phyloP scores from a whole-genome alignment of 2,797 vertebrate species.

The Acanthiza pusilla region DNA sequence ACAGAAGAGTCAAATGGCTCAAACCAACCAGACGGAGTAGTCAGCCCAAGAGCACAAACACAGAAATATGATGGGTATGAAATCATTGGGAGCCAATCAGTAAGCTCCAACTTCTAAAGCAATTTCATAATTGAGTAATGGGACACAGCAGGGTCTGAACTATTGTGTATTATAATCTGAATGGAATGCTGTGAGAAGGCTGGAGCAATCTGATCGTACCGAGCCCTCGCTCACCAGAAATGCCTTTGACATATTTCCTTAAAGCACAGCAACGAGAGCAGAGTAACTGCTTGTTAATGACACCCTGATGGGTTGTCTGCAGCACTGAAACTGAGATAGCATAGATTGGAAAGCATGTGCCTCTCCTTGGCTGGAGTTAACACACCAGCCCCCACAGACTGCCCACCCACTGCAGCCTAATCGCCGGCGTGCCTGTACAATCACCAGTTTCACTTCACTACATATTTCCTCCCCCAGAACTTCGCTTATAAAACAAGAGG shows the following conservation, averaged over 20 bases:
- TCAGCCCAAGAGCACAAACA: constrained; percentile 51
- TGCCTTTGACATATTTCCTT: constrained; percentile 64
- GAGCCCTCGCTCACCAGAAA: constrained; percentile 56
- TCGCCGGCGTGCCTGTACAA: constrained; percentile 44
- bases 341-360: constrained; percentile 54
- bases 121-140: constrained; percentile 73
- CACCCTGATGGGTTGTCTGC: constrained; percentile 62
- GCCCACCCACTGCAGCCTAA: constrained; percentile 57
- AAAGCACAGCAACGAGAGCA: not conserved
- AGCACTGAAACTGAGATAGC: constrained; percentile 60
- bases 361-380: constrained; percentile 64
- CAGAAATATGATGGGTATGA: constrained; percentile 71
- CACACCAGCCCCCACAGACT: constrained; percentile 59
- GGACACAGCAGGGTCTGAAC: constrained; percentile 71
- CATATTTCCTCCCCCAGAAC: constrained; percentile 48
- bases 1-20: not conserved
- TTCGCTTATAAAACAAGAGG: constrained; percentile 35
- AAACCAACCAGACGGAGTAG: constrained; percentile 38
- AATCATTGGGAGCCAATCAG: constrained; percentile 68
- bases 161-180: constrained; percentile 71
- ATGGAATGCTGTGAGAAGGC: constrained; percentile 69
- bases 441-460: constrained; percentile 51
- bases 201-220: constrained; percentile 62
- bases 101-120: constrained; percentile 65
- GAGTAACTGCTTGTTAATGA: constrained; percentile 61